A percentile compares a stretch with the other conserved stretches of the same genome.
Conservation (phyloP, 2,797 vertebrate species). For the Mormyrus hasselquistii region DNA sequence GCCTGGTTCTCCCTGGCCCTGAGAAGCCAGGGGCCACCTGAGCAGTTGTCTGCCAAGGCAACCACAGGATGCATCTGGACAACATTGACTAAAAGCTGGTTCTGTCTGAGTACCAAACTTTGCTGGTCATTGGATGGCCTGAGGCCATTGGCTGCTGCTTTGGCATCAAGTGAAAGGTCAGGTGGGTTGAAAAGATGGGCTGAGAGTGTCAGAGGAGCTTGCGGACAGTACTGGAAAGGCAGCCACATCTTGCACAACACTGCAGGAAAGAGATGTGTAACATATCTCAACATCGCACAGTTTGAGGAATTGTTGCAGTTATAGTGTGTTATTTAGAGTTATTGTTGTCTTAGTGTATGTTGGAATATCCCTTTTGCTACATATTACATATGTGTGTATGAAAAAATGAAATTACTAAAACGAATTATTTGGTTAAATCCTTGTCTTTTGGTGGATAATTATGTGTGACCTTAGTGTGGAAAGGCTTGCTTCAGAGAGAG, state of each 20-base stretch:
- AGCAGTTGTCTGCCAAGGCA: neutral
- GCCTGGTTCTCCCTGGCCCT: neutral
- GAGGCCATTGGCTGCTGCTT: conserved; percentile 26
- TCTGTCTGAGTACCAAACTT: neutral
- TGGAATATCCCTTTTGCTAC: neutral
- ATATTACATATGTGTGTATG: neutral
- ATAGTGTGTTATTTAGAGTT: neutral
- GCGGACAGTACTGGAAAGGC: neutral
- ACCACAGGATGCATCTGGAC: neutral
- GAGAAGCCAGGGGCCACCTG: neutral
- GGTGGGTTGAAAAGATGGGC: neutral
- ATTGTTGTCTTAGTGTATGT: neutral
- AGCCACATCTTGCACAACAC: neutral
- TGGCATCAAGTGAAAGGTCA: conserved; percentile 18
- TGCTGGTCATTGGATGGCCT: neutral
- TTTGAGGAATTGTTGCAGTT: neutral
- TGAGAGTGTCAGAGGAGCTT: neutral
- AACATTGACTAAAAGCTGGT: neutral
- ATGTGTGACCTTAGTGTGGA: neutral
- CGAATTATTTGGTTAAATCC: neutral
- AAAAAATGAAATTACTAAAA: neutral
- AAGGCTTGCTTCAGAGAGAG: neutral
- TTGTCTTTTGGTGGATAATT: neutral
- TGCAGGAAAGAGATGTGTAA: neutral
- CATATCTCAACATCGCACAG: neutral